Percentiles rank a stretch among this genome's conserved stretches.
Conservation (phyloP, 2,797 vertebrate species). For the Poeciliopsis paucimaculata region DNA sequence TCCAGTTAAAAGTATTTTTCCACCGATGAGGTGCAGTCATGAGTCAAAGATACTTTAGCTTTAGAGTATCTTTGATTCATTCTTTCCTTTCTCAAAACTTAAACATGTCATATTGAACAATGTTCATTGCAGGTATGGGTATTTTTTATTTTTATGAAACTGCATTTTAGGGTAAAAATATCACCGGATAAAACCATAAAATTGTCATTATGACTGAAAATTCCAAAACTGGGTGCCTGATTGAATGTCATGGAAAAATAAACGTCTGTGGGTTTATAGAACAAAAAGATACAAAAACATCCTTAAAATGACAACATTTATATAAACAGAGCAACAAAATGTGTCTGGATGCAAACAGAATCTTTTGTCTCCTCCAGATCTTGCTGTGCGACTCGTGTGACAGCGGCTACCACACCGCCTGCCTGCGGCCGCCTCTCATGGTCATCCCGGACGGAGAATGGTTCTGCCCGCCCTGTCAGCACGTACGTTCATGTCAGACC, state of each 20-base stretch:
- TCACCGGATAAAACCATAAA: not conserved
- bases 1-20: not conserved
- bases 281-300: not conserved
- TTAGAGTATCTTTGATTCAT: not conserved
- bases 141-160: no score
- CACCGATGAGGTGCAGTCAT: not conserved
- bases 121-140: not conserved
- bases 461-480: slow-evolving; percentile 98
- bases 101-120: no score
- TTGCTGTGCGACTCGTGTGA: slow-evolving; percentile 96
- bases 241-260: not conserved
- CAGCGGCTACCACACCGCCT: slow-evolving; percentile 97
- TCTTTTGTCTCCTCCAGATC: slow-evolving; percentile 80
- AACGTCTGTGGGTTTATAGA: not conserved
- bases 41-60: not conserved
- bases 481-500: slow-evolving; percentile 78
- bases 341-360: not conserved
- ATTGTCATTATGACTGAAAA: not conserved
- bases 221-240: not conserved
- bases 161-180: not conserved
- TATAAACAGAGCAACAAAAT: not conserved
- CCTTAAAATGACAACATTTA: not conserved
- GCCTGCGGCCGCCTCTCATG: slow-evolving; percentile 97
- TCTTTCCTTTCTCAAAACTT: no score
- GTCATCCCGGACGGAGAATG: slow-evolving; percentile 98